Conservation (phyloP, 2,888 invertebrate genomes). For the Ornithoptera alexandrae region DNA sequence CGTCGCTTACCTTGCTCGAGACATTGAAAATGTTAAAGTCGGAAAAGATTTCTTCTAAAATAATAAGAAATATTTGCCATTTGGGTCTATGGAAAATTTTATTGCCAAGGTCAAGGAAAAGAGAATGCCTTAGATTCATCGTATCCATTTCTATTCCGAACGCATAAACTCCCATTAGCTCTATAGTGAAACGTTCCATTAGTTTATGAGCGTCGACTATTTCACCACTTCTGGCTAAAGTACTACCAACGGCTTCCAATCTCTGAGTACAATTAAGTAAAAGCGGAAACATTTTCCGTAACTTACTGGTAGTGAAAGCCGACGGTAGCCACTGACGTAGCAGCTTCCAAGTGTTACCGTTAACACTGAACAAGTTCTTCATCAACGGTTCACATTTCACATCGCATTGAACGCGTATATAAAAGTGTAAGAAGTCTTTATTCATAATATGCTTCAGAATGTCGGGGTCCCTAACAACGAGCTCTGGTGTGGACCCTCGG, state of each 20-base stretch:
- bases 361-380: slow-evolving; percentile 51
- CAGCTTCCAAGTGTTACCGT: slow-evolving; percentile 63
- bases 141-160: slow-evolving; percentile 53
- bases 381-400: slow-evolving; percentile 48
- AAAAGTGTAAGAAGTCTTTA: slow-evolving; percentile 54
- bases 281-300: slow-evolving; percentile 65
- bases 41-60: neutral
- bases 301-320: slow-evolving; percentile 60
- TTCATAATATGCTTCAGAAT: slow-evolving; percentile 49
- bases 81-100: slow-evolving; percentile 34
- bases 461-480: slow-evolving; percentile 57
- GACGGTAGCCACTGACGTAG: slow-evolving; percentile 59
- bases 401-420: slow-evolving; percentile 47
- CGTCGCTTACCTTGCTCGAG: neutral
- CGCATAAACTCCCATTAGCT: slow-evolving; percentile 56
- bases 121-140: slow-evolving; percentile 48
- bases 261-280: slow-evolving; percentile 58
- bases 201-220: slow-evolving; percentile 47
- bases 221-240: slow-evolving; percentile 34
- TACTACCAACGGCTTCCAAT: slow-evolving; percentile 39
- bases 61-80: neutral
- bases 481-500: slow-evolving; percentile 51
- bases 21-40: neutral
- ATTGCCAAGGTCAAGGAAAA: slow-evolving; percentile 43
- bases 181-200: slow-evolving; percentile 57